Percentiles rank a stretch among this genome's conserved stretches.
These are phyloP conservation scores for Leptopilina syphax DNA, from an alignment of 2,888 invertebrate genomes.

Conservation along the genomic window DNA sequence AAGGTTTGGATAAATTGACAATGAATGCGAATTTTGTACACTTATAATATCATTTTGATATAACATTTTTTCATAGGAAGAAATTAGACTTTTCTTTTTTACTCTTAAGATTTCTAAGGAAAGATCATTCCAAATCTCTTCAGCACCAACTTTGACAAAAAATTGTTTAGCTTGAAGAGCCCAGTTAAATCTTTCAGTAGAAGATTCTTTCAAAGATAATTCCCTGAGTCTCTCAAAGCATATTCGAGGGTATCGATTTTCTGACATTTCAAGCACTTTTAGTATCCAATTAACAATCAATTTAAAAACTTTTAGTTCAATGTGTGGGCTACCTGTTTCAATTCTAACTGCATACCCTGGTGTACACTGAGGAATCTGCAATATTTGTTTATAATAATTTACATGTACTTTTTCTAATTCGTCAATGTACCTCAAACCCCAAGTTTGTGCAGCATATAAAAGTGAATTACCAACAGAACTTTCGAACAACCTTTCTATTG, in stretches of 20 bases:
- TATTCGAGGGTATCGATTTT: constrained; percentile 8
- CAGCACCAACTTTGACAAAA: not conserved
- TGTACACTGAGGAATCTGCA: not conserved
- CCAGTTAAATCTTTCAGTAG: not conserved
- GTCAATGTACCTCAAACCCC: not conserved
- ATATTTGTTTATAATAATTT: constrained; percentile 14
- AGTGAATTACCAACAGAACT: not conserved
- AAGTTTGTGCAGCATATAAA: not conserved
- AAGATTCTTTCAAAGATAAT: not conserved
- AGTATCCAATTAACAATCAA: constrained; percentile 2
- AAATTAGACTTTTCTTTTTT: not conserved
- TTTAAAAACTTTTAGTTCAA: constrained; percentile 4
- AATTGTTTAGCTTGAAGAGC: not conserved
- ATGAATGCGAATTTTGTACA: not conserved
- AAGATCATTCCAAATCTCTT: constrained; percentile 1
- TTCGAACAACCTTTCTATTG: not conserved
- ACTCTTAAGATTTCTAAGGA: not conserved
- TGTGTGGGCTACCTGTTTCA: not conserved
- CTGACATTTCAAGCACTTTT: constrained; percentile 1
- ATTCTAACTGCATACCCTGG: not conserved
- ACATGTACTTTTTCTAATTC: constrained; percentile 9
- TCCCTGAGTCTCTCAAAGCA: not conserved
- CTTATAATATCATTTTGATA: not conserved
- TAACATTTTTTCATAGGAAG: not conserved
- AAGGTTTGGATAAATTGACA: not conserved